Evolutionary conservation across 2,113 vertebrate genomes (phyloP).

Genomic region (Gopherus evgoodei): DNA sequence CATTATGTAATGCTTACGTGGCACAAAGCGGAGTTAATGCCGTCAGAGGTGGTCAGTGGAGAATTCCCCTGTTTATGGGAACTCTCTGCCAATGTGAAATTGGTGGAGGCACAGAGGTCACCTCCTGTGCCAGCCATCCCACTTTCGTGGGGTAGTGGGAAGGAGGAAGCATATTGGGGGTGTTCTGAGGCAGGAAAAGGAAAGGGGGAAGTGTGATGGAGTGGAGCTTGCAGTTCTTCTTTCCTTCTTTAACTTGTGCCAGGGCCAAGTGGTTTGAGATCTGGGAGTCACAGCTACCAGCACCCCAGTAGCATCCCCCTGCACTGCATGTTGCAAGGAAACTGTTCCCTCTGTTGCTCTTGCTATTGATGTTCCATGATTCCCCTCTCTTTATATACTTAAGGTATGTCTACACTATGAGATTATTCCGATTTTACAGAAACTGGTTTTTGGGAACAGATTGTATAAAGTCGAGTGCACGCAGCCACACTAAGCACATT

Average conservation of each 20-base stretch:
- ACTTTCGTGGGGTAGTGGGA: background rate
- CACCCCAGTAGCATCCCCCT: background rate
- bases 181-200: too few relatives aligned
- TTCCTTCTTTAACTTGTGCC: background rate
- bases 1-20: too few relatives aligned
- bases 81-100: background rate
- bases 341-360: background rate
- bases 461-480: too few relatives aligned
- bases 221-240: background rate
- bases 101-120: background rate
- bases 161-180: too few relatives aligned
- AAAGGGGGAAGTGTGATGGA: too few relatives aligned
- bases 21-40: too few relatives aligned
- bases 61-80: too few relatives aligned
- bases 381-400: background rate
- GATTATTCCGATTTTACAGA: too few relatives aligned
- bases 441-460: too few relatives aligned
- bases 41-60: too few relatives aligned
- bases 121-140: background rate
- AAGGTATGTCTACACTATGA: too few relatives aligned
- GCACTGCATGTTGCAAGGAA: background rate
- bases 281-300: background rate
- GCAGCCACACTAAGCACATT: too few relatives aligned
- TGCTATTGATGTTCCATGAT: background rate
- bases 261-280: background rate